Base-by-base conservation (phyloP, 2,888 invertebrate genomes). In the Acleris cristana region DNA sequence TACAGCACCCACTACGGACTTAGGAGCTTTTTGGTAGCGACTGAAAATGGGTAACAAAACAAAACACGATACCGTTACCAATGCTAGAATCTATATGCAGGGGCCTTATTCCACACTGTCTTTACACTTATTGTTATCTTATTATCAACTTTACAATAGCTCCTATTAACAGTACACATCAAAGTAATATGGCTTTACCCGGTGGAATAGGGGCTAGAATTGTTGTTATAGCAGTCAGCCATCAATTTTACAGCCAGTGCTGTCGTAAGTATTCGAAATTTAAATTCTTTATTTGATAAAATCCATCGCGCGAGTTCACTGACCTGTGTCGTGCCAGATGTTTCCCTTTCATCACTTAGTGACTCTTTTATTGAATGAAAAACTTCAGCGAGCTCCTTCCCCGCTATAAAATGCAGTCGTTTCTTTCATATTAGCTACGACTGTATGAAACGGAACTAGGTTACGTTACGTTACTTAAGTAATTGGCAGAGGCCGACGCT, bases 321-420 rank as follows among this genome's bases (percentile, higher is more conserved):
- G 82, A 75, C 82, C 80, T 73, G 74, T 77, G 79, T 75, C 76
- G 77, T 75, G 76, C 82, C 84, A 85, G 85, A 81, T 84, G 85
- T 79, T 63, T 78, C 72, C 76, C 71, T 75, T 74, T 79, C 81
- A 80, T 79, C 76, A 79, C 79, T 82, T 76, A 78, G 76, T 74
- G 73, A 73, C 72, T 73, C 76, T 76, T 78, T 83, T 84, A 84
- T 83, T 79, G 78, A 80, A 78, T 79, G 72, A 77, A 82, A 81
- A 82, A 83, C 76, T 82, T 77, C 70, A 72, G 74, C 73, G 70
- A 74, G 71, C 76, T 80, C 75, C 74, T 78, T 76, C 76, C 77
- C 76, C 59, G 54, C 73, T 76, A 79, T 82, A 78, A 82, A 81
- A 79, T 78, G 76, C 76, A 76, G 73, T 74, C 69, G 56, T 68